phyloP scores from a whole-genome alignment of 2,888 invertebrate species.

The Chloromyia formosa region DNA sequence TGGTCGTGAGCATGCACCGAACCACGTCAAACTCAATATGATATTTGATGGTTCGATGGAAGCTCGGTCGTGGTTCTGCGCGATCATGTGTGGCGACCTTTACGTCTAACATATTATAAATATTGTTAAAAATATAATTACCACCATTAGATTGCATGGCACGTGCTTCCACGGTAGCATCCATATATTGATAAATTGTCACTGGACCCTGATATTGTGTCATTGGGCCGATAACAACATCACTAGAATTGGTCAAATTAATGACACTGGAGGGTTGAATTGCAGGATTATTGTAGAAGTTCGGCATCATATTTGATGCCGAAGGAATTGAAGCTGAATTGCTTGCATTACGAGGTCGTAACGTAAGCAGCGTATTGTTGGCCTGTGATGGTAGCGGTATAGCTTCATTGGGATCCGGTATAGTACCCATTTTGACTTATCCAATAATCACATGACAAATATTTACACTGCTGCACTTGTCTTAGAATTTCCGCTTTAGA shows the following conservation, averaged over 20 bases:
- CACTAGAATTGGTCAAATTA: conserved; percentile 65
- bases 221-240: conserved; percentile 67
- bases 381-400: conserved; percentile 54
- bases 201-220: conserved; percentile 67
- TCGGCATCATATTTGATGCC: conserved; percentile 55
- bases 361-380: conserved; percentile 56
- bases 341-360: conserved; percentile 54
- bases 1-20: no score
- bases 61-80: no score
- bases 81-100: no score
- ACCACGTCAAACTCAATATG: no score
- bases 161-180: conserved; percentile 60
- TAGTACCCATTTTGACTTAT: conserved; percentile 12
- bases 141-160: conserved; percentile 60
- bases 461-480: not conserved
- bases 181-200: conserved; percentile 65
- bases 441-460: conserved; percentile 12
- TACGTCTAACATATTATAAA: no score
- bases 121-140: no score
- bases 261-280: conserved; percentile 62
- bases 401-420: conserved; percentile 40
- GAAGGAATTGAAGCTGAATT: conserved; percentile 53
- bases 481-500: not conserved
- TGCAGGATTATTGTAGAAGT: conserved; percentile 56
- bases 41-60: no score